Conservation (phyloP, 2,888 invertebrate genomes). For the Aspidapion aeneum region DNA sequence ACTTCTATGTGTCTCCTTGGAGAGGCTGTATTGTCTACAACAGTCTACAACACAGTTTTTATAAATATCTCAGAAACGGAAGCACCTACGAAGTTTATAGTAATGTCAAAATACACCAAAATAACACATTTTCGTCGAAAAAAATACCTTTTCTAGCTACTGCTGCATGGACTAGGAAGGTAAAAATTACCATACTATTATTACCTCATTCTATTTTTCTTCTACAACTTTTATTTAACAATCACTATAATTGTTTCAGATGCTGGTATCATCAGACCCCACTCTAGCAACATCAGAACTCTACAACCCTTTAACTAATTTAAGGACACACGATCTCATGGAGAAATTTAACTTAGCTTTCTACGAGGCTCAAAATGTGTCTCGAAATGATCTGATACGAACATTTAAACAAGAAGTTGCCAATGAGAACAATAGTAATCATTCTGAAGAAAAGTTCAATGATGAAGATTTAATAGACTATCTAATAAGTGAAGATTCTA, state of each 20-base stretch:
- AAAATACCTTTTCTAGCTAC: too few relatives aligned
- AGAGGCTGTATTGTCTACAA: too few relatives aligned
- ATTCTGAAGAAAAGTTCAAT: constrained; percentile 16
- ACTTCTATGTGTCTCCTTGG: too few relatives aligned
- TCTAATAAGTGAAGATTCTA: constrained; percentile 31
- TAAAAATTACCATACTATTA: too few relatives aligned
- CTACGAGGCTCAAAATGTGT: constrained; percentile 43
- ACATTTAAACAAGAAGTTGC: constrained; percentile 30
- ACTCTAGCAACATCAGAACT: constrained; percentile 21
- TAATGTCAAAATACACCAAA: too few relatives aligned
- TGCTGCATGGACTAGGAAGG: too few relatives aligned
- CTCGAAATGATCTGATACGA: constrained; percentile 35
- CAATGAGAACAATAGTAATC: not conserved
- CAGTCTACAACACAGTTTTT: too few relatives aligned
- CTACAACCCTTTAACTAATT: constrained; percentile 34
- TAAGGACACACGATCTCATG: constrained; percentile 43
- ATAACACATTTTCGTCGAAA: too few relatives aligned
- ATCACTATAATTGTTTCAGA: not conserved
- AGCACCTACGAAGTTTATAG: too few relatives aligned
- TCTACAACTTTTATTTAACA: too few relatives aligned
- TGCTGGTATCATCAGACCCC: constrained; percentile 1
- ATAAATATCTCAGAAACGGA: too few relatives aligned
- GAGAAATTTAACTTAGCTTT: constrained; percentile 48
- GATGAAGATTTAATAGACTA: constrained; percentile 37
- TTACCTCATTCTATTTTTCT: too few relatives aligned